Percentiles rank a stretch among this genome's conserved stretches.
Conservation (phyloP, 1,140 invertebrate genomes). For the Liolophura sinensis region DNA sequence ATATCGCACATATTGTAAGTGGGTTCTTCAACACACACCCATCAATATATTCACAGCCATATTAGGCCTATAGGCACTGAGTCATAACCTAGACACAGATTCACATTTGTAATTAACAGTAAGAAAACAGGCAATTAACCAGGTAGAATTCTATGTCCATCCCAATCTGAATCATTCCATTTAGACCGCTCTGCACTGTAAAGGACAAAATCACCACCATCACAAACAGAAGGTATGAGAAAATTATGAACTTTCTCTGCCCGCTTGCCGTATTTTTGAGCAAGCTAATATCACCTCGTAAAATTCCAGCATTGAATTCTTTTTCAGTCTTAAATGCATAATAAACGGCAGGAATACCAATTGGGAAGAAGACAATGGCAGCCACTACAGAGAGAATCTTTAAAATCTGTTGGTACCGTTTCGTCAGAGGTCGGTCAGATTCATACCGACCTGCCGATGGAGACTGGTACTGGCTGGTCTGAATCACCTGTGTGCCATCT, state of each 20-base stretch:
- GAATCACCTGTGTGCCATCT: no score
- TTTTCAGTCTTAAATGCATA: slow-evolving; percentile 32
- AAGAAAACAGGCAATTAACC: no score
- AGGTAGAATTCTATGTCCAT: no score
- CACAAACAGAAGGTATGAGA: slow-evolving; percentile 27
- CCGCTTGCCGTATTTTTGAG: slow-evolving; percentile 30
- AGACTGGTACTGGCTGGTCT: no score
- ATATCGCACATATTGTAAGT: no score
- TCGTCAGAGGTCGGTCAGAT: slow-evolving; percentile 20
- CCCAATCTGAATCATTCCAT: no score
- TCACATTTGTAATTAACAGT: no score
- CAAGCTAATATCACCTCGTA: slow-evolving; percentile 36
- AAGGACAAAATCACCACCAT: slow-evolving; percentile 22
- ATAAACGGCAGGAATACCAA: slow-evolving; percentile 33
- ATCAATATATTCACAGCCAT: no score
- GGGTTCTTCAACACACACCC: no score
- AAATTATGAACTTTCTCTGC: slow-evolving; percentile 32
- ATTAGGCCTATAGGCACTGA: no score
- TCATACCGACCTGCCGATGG: no score
- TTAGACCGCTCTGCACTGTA: slow-evolving; percentile 24
- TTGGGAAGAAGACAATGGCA: slow-evolving; percentile 36
- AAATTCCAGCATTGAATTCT: slow-evolving; percentile 36
- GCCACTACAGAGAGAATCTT: slow-evolving; percentile 29
- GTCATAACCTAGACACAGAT: no score
- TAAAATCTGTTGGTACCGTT: slow-evolving; percentile 23